Base-by-base conservation (phyloP, 2,888 invertebrate species). In the Podotricha telesiphe region DNA sequence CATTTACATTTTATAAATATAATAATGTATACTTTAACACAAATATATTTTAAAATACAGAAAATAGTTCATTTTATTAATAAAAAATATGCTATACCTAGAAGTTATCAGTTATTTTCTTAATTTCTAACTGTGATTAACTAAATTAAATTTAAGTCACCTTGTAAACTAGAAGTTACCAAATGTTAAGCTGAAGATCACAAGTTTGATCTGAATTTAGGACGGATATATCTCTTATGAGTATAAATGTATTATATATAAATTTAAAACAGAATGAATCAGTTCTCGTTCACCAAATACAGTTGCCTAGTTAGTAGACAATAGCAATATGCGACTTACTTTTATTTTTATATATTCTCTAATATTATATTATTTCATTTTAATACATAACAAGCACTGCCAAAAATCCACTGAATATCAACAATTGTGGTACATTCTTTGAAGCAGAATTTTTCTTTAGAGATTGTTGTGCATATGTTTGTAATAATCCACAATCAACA, bases 381-480 rank as follows among this genome's bases (percentile, higher is more conserved):
- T 73, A 79, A 66, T 75, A 68, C 28, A 73, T 69, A 47, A 75
- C 37, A 37, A 77, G 40, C 15, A 73, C 64, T n/a, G 76, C 72
- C 34, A 79, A 47, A 61, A 75, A 64, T 51, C 84, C 82, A 48
- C 82, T 81, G 37, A 86, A 63, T 70, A 86, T 73, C 19, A 86
- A 84, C 11, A 86, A 80, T 63, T 82, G 76, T 42, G 90, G 89
- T 56, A 81, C 73, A 74, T 83, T 85, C 53, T 79, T 80, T 47
- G 76, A 64, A 2, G 87, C 90, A 0, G 89, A 86, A 76, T 84
- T 91, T 70, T 76, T 84, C 64, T 82, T 80, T 10, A 91, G 72
- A 0, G 91, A 91, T 69, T 86, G 82, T 28, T 84, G 84, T 4
- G 91, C 89, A 67, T 91, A 92, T 17, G 84, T 82, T 74, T 91